Evolutionary conservation across 2,113 vertebrate species (phyloP).

Genomic region (Halcyon senegalensis): DNA sequence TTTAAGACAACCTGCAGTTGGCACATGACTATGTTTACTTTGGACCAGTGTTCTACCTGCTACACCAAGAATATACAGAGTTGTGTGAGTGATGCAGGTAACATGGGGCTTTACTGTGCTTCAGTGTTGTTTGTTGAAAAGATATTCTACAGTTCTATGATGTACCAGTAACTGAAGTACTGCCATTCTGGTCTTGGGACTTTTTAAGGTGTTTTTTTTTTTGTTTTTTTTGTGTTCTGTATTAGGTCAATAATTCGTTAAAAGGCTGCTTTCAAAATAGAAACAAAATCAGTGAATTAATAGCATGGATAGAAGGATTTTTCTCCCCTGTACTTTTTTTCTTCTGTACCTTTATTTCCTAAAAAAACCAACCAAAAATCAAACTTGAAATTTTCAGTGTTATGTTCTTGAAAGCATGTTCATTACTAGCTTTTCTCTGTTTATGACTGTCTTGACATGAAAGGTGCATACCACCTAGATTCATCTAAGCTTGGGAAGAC

Average conservation of each 20-base stretch:
- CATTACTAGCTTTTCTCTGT: background rate
- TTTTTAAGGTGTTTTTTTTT: background rate
- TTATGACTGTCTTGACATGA: background rate
- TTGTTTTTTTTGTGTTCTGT: background rate
- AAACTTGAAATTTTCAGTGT: background rate
- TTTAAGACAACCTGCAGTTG: background rate
- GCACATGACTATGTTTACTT: fast-evolving
- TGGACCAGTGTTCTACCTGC: background rate
- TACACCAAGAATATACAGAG: background rate
- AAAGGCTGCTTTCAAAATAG: background rate
- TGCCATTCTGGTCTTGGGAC: background rate
- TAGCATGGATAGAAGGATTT: background rate
- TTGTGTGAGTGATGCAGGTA: background rate
- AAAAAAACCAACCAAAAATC: background rate
- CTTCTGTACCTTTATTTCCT: background rate
- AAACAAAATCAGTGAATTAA: background rate
- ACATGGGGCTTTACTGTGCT: background rate
- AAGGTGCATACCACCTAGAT: background rate
- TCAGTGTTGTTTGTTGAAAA: background rate
- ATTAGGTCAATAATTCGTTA: background rate
- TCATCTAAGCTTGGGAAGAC: background rate
- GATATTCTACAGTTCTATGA: background rate
- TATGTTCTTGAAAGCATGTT: background rate
- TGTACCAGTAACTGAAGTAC: background rate
- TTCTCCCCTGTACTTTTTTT: fast-evolving